A percentile compares a stretch with the other conserved stretches of the same genome.
phyloP scores from a whole-genome alignment of 2,797 vertebrate species.

The Gallirallus australis region DNA sequence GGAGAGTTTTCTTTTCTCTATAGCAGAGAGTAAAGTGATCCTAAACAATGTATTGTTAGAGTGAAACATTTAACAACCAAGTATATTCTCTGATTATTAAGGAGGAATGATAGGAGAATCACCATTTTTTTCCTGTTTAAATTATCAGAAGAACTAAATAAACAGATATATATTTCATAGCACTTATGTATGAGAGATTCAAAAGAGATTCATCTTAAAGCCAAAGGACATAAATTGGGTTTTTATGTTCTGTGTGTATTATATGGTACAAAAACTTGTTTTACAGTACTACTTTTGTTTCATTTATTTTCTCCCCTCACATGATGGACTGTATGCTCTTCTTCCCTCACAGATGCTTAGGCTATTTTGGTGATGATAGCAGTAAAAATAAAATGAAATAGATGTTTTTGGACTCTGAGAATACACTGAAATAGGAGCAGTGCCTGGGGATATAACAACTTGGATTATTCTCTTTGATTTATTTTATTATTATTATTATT shows the following conservation, averaged over 20 bases:
- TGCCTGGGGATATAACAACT: neutral
- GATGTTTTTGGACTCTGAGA: neutral
- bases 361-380: neutral
- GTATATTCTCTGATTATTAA: neutral
- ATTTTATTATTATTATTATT: neutral
- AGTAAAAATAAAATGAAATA: neutral
- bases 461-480: neutral
- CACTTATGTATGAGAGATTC: neutral
- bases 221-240: neutral
- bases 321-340: neutral
- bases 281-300: neutral
- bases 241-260: neutral
- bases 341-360: neutral
- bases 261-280: neutral
- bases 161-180: neutral
- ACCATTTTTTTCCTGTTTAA: neutral
- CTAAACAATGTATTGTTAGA: neutral
- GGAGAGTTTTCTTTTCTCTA: neutral
- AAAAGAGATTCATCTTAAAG: neutral
- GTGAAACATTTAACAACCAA: neutral
- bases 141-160: neutral
- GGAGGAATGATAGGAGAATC: neutral
- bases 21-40: neutral
- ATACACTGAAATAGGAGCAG: rapidly evolving
- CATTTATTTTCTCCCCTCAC: neutral